Base-by-base conservation (phyloP, 2,888 invertebrate genomes). In the Thereva unica region DNA sequence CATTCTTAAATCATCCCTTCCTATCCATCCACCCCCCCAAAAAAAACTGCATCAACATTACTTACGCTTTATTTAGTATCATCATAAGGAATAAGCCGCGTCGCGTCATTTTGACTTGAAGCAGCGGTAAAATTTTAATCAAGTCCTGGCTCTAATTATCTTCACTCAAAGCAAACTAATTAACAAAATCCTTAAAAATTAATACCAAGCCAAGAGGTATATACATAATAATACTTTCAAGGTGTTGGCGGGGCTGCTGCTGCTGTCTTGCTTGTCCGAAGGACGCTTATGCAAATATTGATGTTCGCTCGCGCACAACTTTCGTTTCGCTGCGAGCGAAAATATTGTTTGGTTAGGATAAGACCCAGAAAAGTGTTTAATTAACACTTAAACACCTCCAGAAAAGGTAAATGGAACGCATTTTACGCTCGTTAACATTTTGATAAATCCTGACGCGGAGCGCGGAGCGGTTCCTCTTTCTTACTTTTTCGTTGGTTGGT, bases 271-370 rank as follows among this genome's bases (percentile, higher is more conserved):
- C 50, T 50, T 61, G 61, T 61, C 61, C 61, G 42, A 50, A 61
- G 61, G 50, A 49, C 61, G 61, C 10, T 61, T 61, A 61, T 61
- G 61, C 61, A 61, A 61, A 61, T 61, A 61, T 61, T 61, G 61
- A 61, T 61, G 23, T 23, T 23, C 23, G 61, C 41, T n/a, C n/a
- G 50, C 10, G 34, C 40, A 61, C 23, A 61, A 50, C n/a, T 61
- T 38, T 61, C 34, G 61, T 23, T 50, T n/a, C 40, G 35, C 50
- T 50, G 35, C 35, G 9, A 41, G 35, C 10, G 41, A 8, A 50
- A 50, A 41, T 61, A 34, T 61, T 61, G 61, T 61, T 61, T 61
- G 50, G 50, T 61, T 61, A 61, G 61, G 61, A 49, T 61, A 50
- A 40, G 50, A 41, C 50, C 8, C 50, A 23, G 9, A 12, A 61